A percentile compares a stretch with the other conserved stretches of the same genome.
Conservation (phyloP, 2,888 invertebrate species). For the Eledona agricola region DNA sequence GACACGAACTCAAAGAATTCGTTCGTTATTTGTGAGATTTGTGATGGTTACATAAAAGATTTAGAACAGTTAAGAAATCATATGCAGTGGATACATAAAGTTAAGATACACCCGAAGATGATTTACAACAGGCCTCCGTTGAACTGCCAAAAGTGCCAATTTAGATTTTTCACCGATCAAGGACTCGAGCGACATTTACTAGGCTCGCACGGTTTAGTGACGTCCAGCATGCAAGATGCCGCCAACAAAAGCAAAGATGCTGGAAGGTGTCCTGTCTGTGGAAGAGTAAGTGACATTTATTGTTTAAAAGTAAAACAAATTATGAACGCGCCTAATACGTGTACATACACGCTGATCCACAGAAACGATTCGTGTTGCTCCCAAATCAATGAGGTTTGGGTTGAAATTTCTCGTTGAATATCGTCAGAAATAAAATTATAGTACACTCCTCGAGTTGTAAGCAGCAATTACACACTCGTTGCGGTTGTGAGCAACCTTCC, state of each 20-base stretch:
- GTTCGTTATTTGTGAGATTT: slow-evolving; percentile 95
- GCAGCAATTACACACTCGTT: too few species aligned
- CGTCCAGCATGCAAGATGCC: slow-evolving; percentile 95
- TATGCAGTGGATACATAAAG: slow-evolving; percentile 98
- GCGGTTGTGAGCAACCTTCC: too few species aligned
- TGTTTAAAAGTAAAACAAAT: too few species aligned
- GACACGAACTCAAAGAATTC: slow-evolving; percentile 76
- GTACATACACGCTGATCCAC: too few species aligned
- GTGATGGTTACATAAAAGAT: slow-evolving; percentile 95
- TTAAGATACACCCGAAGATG: slow-evolving; percentile 96
- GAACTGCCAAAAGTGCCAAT: slow-evolving; percentile 96
- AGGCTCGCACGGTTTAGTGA: slow-evolving; percentile 93
- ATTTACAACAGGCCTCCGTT: slow-evolving; percentile 93
- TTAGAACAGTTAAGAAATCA: slow-evolving; percentile 92
- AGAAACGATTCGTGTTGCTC: too few species aligned
- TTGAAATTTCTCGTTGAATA: too few species aligned
- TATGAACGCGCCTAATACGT: too few species aligned
- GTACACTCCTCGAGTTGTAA: too few species aligned
- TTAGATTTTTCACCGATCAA: slow-evolving; percentile 96
- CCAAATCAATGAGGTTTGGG: too few species aligned
- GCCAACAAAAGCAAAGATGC: slow-evolving; percentile 95
- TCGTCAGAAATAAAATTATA: too few species aligned
- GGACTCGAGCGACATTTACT: slow-evolving; percentile 94
- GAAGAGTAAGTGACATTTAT: slow-evolving; percentile 86
- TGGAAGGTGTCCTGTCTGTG: slow-evolving; percentile 94